phyloP scores from a whole-genome alignment of 2,888 invertebrate genomes.

The Thymelicus lineola region DNA sequence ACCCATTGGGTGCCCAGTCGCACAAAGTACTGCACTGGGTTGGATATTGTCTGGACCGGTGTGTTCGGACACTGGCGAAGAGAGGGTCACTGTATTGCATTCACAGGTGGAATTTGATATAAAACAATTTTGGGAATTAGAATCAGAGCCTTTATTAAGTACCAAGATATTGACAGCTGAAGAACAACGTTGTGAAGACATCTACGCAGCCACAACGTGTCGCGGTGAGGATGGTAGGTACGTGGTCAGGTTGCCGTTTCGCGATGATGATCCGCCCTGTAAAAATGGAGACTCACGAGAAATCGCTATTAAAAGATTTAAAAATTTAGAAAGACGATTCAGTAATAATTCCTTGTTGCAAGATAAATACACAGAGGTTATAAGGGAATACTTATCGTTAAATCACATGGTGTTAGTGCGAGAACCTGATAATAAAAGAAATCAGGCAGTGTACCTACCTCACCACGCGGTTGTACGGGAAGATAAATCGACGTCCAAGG shows the following conservation, averaged over 20 bases:
- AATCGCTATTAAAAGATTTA: constrained; percentile 41
- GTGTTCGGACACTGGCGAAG: neutral
- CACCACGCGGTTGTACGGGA: no score
- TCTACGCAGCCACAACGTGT: constrained; percentile 36
- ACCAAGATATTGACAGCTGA: constrained; percentile 39
- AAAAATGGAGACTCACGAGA: constrained; percentile 36
- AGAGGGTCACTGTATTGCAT: constrained; percentile 28
- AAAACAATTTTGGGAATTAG: constrained; percentile 46
- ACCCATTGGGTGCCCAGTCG: no score
- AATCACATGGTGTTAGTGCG: no score
- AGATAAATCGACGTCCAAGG: no score
- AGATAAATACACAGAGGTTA: no score
- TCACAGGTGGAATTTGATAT: constrained; percentile 34
- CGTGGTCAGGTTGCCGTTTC: constrained; percentile 44
- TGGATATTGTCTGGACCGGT: no score
- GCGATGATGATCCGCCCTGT: constrained; percentile 33
- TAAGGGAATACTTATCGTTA: no score
- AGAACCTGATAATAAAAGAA: no score
- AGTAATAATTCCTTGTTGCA: no score
- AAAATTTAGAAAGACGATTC: constrained; percentile 40
- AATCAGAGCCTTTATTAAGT: constrained; percentile 38
- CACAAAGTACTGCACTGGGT: no score
- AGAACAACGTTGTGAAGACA: constrained; percentile 42
- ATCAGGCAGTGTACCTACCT: no score
- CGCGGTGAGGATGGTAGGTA: constrained; percentile 41